phyloP scores from a whole-genome alignment of 2,888 invertebrate species.

The Ganaspis brasiliensis region DNA sequence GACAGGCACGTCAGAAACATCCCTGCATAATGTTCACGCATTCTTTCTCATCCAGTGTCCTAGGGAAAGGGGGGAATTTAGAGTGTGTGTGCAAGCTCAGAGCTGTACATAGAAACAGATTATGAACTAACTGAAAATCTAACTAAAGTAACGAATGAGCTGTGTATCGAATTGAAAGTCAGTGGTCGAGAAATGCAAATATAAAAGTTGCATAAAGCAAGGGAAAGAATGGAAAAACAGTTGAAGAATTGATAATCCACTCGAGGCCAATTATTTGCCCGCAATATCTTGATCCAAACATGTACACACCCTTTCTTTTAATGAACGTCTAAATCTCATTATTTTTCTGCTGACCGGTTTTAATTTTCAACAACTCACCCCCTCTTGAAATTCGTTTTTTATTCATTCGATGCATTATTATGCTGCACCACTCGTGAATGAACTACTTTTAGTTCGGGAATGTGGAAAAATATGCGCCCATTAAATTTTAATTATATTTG shows the following conservation, averaged over 20 bases:
- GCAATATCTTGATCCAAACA: slow-evolving; percentile 33
- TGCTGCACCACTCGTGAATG: slow-evolving; percentile 63
- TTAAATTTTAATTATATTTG: slow-evolving; percentile 21
- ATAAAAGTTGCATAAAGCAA: not conserved
- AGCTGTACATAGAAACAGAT: slow-evolving; percentile 49
- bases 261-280: slow-evolving; percentile 22
- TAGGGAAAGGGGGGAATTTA: slow-evolving; percentile 16
- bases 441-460: not conserved
- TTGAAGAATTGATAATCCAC: slow-evolving; percentile 1
- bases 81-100: slow-evolving; percentile 14
- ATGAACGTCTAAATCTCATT: slow-evolving; percentile 79
- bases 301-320: slow-evolving; percentile 60
- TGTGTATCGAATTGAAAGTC: slow-evolving; percentile 33
- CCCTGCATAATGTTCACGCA: slow-evolving; percentile 48
- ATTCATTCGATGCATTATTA: slow-evolving; percentile 72
- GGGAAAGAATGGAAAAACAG: not conserved
- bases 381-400: slow-evolving; percentile 63
- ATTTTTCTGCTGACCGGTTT: slow-evolving; percentile 78
- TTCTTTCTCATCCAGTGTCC: slow-evolving; percentile 44
- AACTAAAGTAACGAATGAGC: slow-evolving; percentile 55
- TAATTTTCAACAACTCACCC: slow-evolving; percentile 76
- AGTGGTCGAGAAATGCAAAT: slow-evolving; percentile 7
- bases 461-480: not conserved
- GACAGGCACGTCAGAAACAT: slow-evolving; percentile 63
- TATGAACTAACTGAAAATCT: slow-evolving; percentile 62